phyloP scores from a whole-genome alignment of 2,797 vertebrate genomes.

The Lindbergichthys nudifrons region DNA sequence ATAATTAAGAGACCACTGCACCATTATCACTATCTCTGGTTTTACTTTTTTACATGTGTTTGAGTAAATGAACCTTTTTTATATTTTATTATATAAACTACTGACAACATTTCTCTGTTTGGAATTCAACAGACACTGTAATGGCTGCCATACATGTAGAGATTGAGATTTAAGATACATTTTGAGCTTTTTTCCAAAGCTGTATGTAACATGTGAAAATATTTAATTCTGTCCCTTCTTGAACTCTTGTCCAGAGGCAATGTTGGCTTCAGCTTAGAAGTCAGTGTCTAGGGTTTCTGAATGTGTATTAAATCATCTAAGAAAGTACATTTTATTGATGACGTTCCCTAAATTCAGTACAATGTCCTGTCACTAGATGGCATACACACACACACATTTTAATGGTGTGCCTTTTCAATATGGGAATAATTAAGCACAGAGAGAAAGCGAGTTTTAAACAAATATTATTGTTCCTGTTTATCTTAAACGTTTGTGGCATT shows the following conservation, averaged over 20 bases:
- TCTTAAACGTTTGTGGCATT: neutral
- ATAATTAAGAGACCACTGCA: too few relatives aligned
- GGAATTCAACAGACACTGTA: too few relatives aligned
- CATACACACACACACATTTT: conserved; percentile 15
- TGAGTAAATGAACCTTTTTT: too few relatives aligned
- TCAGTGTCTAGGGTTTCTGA: neutral
- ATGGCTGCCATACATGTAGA: too few relatives aligned
- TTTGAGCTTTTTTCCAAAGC: too few relatives aligned
- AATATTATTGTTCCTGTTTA: neutral
- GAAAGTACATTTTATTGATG: neutral
- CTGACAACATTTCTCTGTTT: too few relatives aligned
- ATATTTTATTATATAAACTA: too few relatives aligned
- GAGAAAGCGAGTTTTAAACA: neutral
- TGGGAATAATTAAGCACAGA: neutral
- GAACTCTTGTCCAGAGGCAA: neutral
- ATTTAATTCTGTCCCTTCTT: neutral
- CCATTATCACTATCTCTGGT: too few relatives aligned
- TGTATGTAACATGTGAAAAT: neutral
- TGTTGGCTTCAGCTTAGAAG: neutral
- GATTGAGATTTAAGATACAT: too few relatives aligned
- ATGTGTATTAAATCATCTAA: neutral
- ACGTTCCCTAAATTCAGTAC: neutral
- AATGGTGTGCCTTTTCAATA: neutral
- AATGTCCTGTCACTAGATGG: conserved; percentile 67
- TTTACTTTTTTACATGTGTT: too few relatives aligned